A percentile compares a stretch with the other conserved stretches of the same genome.
These are phyloP conservation scores for Meiosimyza platycephala DNA, from an alignment of 2,888 invertebrate species.

Conservation along the genomic window DNA sequence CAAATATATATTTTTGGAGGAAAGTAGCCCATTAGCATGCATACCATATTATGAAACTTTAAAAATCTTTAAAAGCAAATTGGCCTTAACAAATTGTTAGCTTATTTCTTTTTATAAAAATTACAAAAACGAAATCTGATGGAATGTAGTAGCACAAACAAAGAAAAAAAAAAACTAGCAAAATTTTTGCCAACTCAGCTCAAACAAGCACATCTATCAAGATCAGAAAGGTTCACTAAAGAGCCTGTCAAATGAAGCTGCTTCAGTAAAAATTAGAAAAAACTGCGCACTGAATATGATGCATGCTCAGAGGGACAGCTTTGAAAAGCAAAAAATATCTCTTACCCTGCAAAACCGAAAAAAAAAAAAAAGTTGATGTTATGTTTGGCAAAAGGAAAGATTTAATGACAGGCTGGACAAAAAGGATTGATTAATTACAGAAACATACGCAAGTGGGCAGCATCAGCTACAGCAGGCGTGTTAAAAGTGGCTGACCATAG, in stretches of 20 bases:
- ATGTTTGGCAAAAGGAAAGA: not conserved
- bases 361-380: not conserved
- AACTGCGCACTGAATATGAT: no score
- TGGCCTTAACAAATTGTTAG: no score
- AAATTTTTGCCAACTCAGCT: not conserved
- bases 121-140: no score
- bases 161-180: not conserved
- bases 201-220: not conserved
- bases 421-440: constrained; percentile 11
- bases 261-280: not conserved
- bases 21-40: no score
- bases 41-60: no score
- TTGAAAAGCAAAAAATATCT: not conserved
- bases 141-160: not conserved
- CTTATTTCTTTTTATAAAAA: no score
- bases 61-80: no score
- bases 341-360: not conserved
- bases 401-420: not conserved
- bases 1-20: no score
- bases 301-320: no score
- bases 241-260: constrained; percentile 6
- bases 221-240: not conserved
- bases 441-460: not conserved
- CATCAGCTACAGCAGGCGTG: not conserved
- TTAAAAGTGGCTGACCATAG: no score